A percentile compares a stretch with the other conserved stretches of the same genome.
These are phyloP conservation scores for Crematogaster levior DNA, from an alignment of 2,888 invertebrate species.

Conservation along the genomic window DNA sequence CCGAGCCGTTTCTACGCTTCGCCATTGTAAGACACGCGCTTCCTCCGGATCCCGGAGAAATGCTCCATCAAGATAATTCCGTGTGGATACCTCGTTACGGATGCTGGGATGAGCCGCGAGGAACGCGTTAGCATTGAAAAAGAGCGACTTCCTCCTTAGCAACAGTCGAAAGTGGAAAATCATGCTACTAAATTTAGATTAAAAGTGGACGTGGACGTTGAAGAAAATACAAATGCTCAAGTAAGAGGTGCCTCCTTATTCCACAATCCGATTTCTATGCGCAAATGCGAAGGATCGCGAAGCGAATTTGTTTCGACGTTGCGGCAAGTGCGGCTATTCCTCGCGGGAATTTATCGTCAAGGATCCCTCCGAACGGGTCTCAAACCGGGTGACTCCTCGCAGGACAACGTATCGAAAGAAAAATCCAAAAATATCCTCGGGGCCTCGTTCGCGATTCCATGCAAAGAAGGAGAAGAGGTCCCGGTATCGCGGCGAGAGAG, in stretches of 20 bases:
- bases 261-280: constrained; percentile 4
- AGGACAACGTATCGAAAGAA: constrained; percentile 52
- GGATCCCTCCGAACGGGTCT: constrained; percentile 34
- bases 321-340: constrained; percentile 32
- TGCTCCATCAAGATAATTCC: neutral
- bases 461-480: constrained; percentile 16
- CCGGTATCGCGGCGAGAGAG: neutral
- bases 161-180: constrained; percentile 38
- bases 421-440: constrained; percentile 42
- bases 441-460: constrained; percentile 22
- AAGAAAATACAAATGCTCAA: neutral
- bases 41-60: neutral
- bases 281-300: neutral
- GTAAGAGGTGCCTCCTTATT: neutral
- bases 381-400: constrained; percentile 39
- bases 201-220: neutral
- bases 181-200: constrained; percentile 11
- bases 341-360: constrained; percentile 16
- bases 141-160: constrained; percentile 28
- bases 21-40: neutral
- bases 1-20: neutral
- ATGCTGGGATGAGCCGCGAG: constrained; percentile 1
- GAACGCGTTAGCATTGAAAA: neutral
- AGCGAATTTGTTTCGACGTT: neutral
- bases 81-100: neutral